Evolutionary conservation across 1,140 invertebrate genomes (phyloP), one percentile per base, ranked within the genome.

Genomic region (Wasmannia auropunctata): DNA sequence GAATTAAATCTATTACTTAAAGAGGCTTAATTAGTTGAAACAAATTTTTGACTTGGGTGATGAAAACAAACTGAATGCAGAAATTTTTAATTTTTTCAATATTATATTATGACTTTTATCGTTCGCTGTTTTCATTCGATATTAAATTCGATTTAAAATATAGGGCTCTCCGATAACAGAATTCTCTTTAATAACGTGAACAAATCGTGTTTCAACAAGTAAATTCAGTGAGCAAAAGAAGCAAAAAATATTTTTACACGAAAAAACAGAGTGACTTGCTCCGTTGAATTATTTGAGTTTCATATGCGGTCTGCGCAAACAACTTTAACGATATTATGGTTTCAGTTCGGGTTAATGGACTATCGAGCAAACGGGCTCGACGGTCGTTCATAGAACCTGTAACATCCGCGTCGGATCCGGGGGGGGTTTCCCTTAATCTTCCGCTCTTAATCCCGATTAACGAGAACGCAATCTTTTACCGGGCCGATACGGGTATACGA

Each of bases 371-470:
- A 28, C 7, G 16, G 22, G 28, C 22, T 43, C 43, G 25, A 8
- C 14, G 37, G 14, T 62, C 14, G 37, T 72, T 63, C 34, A 49
- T 37, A 5, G 37, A 80, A 63, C 43, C 37, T 51, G 67, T 25
- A 79, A 40, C 69, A 67, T 70, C 28, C 40, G 11, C 16, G 22
- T 83, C 37, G 19, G 5, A 56, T 81, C 49, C 34, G 14, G 14
- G 4, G 34, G n/a, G 22, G 51, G 67, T 28, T 80, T 46, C 58
- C 14, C 72, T 87, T 87, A 87, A 86, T 40, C 56, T 72, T 65
- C 37, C 28, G n/a, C 25, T 49, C 43, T 72, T 62, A 87, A 89
- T 84, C 85, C 87, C 85, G 85, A 88, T 88, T 85, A 88, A 88
- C 74, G 80, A 51, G 56, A 74, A 54, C 46, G 46, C 72, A 69